A percentile compares a stretch with the other conserved stretches of the same genome.
phyloP scores from a whole-genome alignment of 2,113 vertebrate genomes.

The Lasiurus cinereus region DNA sequence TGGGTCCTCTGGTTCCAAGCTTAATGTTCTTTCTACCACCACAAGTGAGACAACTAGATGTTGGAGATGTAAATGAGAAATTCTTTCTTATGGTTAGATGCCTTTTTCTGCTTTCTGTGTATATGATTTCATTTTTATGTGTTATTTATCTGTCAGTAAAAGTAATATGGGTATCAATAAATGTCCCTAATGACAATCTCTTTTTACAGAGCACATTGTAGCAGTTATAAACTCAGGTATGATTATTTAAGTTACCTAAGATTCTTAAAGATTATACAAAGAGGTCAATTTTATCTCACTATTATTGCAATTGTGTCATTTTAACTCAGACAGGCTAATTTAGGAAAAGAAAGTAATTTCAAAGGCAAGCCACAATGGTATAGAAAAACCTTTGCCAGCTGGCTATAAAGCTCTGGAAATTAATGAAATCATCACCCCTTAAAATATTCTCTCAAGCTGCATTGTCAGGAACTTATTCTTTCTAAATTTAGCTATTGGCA shows the following conservation, averaged over 20 bases:
- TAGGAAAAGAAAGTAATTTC: slow-evolving; percentile 75
- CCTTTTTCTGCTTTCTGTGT: not conserved
- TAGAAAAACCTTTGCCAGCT: slow-evolving; percentile 46
- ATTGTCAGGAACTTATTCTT: slow-evolving; percentile 53
- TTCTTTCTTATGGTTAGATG: not conserved
- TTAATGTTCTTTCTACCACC: not conserved
- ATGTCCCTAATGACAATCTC: slow-evolving; percentile 47
- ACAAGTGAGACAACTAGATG: not conserved
- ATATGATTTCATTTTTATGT: slow-evolving; percentile 26
- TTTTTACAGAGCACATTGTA: slow-evolving; percentile 56
- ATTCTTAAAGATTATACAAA: slow-evolving; percentile 65
- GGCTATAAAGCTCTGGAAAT: slow-evolving; percentile 72
- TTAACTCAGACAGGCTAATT: slow-evolving; percentile 73
- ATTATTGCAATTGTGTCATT: slow-evolving; percentile 64
- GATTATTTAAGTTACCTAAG: slow-evolving; percentile 72
- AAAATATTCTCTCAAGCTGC: slow-evolving; percentile 53
- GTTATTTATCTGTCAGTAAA: slow-evolving; percentile 60
- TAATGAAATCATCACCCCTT: slow-evolving; percentile 67
- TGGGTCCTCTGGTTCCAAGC: not conserved
- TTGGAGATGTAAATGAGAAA: not conserved
- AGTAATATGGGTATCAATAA: not conserved
- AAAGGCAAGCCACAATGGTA: slow-evolving; percentile 59
- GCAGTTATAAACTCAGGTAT: slow-evolving; percentile 52
- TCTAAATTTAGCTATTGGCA: slow-evolving; percentile 72
- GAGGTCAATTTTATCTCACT: slow-evolving; percentile 64